Conservation (phyloP, 1,140 invertebrate genomes). For the Archivesica marissinica region DNA sequence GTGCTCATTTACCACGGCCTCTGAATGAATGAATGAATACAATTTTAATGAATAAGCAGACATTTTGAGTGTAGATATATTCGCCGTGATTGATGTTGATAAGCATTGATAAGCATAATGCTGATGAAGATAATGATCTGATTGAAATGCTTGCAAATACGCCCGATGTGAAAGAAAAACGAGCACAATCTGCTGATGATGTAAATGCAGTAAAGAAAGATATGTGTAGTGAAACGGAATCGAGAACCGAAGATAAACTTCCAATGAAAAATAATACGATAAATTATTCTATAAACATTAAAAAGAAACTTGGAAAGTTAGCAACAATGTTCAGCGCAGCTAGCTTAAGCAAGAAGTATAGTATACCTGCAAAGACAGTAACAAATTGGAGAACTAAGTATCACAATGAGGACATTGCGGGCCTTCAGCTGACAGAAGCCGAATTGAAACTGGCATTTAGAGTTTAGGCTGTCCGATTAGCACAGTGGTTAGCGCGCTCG, state of each 20-base stretch:
- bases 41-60: too few species aligned
- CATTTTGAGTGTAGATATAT: constrained; percentile 60
- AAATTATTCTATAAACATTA: constrained; percentile 35
- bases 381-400: constrained; percentile 39
- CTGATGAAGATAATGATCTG: constrained; percentile 14
- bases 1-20: too few species aligned
- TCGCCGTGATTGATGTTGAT: constrained; percentile 36
- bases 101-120: neutral
- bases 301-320: constrained; percentile 51
- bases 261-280: neutral
- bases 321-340: constrained; percentile 22
- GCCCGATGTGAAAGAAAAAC: neutral
- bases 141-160: neutral
- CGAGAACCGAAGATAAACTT: neutral
- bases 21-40: too few species aligned
- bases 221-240: too few species aligned
- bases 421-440: constrained; percentile 6
- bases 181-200: neutral
- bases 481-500: too few species aligned
- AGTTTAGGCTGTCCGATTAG: too few species aligned
- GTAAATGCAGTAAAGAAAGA: neutral
- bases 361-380: constrained; percentile 28
- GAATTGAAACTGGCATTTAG: too few species aligned
- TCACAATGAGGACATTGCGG: constrained; percentile 22
- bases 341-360: constrained; percentile 33